Conservation (phyloP, 2,888 invertebrate genomes). For the Drosophila dives region DNA sequence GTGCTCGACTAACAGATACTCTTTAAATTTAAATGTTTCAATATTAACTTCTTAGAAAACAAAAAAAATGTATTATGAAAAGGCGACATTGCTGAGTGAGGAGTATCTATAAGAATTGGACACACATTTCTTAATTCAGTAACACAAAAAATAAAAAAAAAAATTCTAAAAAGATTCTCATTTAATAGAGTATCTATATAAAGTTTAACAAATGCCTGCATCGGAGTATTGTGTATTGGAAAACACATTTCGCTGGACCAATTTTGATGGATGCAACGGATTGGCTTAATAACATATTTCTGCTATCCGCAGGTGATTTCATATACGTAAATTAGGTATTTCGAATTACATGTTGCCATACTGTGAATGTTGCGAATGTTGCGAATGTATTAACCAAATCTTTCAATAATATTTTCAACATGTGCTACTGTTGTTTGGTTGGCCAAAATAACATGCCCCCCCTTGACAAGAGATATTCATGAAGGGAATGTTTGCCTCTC, state of each 20-base stretch:
- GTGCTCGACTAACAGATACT: not conserved
- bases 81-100: not conserved
- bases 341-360: not conserved
- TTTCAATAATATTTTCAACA: conserved; percentile 12
- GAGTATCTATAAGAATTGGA: not conserved
- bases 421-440: not conserved
- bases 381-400: conserved; percentile 11
- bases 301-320: not conserved
- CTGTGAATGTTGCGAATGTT: not conserved
- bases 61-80: not conserved
- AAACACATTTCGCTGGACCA: not conserved
- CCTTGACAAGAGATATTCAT: conserved; percentile 5
- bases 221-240: not conserved
- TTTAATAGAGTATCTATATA: not conserved
- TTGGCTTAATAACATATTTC: not conserved
- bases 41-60: not conserved
- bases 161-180: not conserved
- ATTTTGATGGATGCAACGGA: not conserved
- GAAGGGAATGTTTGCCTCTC: not conserved
- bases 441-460: conserved; percentile 16
- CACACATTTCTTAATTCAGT: not conserved
- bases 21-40: not conserved
- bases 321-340: not conserved
- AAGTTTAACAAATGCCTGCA: not conserved
- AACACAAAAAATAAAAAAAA: not conserved